Evolutionary conservation across 2,888 invertebrate genomes (phyloP), one percentile per base, ranked within the genome.

Genomic region (Blera fallax): DNA sequence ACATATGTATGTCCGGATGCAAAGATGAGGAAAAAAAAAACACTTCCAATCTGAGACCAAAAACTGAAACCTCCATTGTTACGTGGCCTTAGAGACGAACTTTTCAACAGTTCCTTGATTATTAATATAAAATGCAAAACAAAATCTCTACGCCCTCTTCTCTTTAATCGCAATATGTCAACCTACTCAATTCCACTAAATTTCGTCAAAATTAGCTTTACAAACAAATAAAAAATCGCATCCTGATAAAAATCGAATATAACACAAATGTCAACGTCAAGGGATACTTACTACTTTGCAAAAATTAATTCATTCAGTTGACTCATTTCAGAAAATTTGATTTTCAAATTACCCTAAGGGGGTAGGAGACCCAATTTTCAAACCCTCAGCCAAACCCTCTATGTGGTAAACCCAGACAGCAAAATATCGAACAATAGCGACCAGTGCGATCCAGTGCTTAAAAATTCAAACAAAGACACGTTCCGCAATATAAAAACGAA

Each of bases 341-440:
- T 72, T 77, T 77, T 40, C 7, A 27, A 72, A 79, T 79, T 62
- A 74, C 52, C 65, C 40, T n/a, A 7, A 16, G 34, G 65, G 34
- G 56, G 14, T 7, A 16, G 29, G 14, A 29, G 5, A 37, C 11
- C 18, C 18, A 62, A 65, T 65, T 73, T 67, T 18, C 18, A 8
- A n/a, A 45, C 52, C 24, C 48, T 32, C 29, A 69, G 14, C 34
- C 50, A 69, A 77, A 50, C 45, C 62, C 32, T 67, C 45, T 65
- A 40, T 70, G 43, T n/a, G 56, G 70, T 48, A 69, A 48, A 14
- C 62, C 56, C 56, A 43, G 32, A 27, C 76, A 73, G 48, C 56
- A 80, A 60, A 24, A 85, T 85, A 76, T 60, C 64, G 76, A 80
- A 85, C 65, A 85, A 80, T 76, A 34, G 67, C 29, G 52, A 18